phyloP scores from a whole-genome alignment of 2,888 invertebrate genomes.

The Steinernema scapterisci region DNA sequence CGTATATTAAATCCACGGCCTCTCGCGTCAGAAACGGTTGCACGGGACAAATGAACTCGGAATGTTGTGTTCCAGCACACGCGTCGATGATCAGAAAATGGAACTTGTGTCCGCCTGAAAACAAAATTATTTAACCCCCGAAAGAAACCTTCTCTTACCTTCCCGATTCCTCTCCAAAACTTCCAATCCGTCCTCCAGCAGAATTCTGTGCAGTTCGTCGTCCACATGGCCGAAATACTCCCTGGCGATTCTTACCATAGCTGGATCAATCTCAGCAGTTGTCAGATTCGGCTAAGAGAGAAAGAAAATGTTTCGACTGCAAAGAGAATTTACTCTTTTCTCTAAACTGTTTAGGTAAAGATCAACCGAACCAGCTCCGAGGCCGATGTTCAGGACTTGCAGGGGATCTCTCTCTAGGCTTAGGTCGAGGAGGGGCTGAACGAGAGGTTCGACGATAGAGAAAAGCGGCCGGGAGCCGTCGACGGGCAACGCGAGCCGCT shows the following conservation, averaged over 20 bases:
- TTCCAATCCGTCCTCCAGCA: not conserved
- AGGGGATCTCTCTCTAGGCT: not conserved
- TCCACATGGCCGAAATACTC: not conserved
- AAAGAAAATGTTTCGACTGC: not conserved
- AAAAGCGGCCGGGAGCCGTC: not conserved
- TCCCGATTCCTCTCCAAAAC: not conserved
- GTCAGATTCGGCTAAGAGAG: not conserved
- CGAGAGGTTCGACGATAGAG: not conserved
- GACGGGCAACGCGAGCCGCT: not conserved
- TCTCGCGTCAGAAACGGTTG: not conserved
- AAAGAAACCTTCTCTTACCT: not conserved
- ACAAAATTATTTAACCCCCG: not conserved
- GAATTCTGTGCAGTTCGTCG: not conserved
- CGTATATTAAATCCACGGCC: not conserved
- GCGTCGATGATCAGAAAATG: not conserved
- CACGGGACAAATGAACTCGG: not conserved
- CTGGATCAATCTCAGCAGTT: slow-evolving; percentile 3
- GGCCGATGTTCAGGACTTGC: slow-evolving; percentile 1
- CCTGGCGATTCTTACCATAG: not conserved
- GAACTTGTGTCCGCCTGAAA: not conserved
- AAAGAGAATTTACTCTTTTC: slow-evolving; percentile 2
- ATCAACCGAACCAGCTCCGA: slow-evolving; percentile 14
- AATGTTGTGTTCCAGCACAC: not conserved
- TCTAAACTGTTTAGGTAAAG: slow-evolving; percentile 5
- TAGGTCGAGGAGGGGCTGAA: not conserved